Evolutionary conservation across 2,113 vertebrate genomes (phyloP).

Genomic region (Spheniscus mendiculus): DNA sequence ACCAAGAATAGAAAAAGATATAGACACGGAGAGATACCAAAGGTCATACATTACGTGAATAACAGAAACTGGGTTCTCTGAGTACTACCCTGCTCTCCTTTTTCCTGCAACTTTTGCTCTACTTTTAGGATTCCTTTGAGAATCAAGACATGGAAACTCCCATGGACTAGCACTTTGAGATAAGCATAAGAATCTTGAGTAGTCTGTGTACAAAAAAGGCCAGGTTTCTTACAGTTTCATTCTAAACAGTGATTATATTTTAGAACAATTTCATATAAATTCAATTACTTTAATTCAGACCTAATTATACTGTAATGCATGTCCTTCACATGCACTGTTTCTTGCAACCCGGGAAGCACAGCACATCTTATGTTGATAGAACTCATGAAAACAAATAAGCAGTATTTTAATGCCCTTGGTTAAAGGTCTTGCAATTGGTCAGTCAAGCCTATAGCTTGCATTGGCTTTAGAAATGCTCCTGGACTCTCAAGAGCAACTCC

Average conservation of each 20-base stretch:
- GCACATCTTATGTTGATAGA: not conserved
- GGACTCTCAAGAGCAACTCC: not conserved
- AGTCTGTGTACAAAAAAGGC: not conserved
- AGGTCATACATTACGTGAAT: not conserved
- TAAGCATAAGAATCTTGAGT: not conserved
- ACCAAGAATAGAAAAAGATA: not conserved
- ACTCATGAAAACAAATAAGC: not conserved
- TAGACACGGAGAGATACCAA: not conserved
- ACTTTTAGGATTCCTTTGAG: conserved; percentile 15
- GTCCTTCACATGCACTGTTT: not conserved
- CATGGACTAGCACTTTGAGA: not conserved
- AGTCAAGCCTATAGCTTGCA: not conserved
- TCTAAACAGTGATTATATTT: not conserved
- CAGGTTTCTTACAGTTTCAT: not conserved
- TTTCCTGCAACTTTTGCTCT: not conserved
- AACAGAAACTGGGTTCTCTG: not conserved
- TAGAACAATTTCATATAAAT: not conserved
- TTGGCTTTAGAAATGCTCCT: not conserved
- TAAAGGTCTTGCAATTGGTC: not conserved
- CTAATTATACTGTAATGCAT: not conserved
- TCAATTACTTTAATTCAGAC: not conserved
- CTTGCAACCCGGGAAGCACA: not conserved
- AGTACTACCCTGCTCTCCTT: not conserved
- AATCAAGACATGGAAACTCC: not conserved
- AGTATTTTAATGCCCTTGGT: not conserved